Base-by-base conservation (phyloP, 2,888 invertebrate species). In the Aromia moschata region DNA sequence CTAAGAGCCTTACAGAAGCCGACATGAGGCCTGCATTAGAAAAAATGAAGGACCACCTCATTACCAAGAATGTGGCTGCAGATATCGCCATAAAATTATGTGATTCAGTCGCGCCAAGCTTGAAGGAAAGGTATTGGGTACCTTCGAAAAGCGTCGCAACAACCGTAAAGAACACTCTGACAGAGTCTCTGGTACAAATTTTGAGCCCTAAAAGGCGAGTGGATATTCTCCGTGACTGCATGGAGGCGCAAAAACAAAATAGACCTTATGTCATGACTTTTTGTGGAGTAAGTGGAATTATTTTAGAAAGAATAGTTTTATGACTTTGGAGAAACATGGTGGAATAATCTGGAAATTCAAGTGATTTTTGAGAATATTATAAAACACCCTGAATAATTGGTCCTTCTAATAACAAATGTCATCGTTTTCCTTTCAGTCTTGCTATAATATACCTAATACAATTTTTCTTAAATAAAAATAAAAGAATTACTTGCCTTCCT, bases 241-340 rank as follows among this genome's bases (percentile, higher is more conserved):
- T 96, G 74, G 97, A 98, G 74, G 93, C 96, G 0, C 81, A 84
- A 64, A 86, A 89, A 47, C 85, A 88, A 67, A 85, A 86, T n/a
- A 84, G 90, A n/a, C 98, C 99, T 0, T 99, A 94, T 78, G 91
- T 95, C 5, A 93, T 98, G 85, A 87, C 95, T 0, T 99, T 99
- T 78, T 99, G 99, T 81, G 99, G 99, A 59, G 99, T 89, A 68
- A 65, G 57, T 9, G 11, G 20, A 12, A n/a, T 10, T 41, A 31
- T 11, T 33, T 25, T 36, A 37, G 11, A n/a, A 53, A 18, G 15
- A 2, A 30, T 40, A 40, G 25, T 43, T 9, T 11, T 62, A 12
- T 37, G 33, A 40, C 38, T 49, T 51, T 36, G 18, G 10, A 49
- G 2, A 49, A n/a, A n/a, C n/a, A n/a, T n/a, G n/a, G n/a, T n/a